phyloP scores from a whole-genome alignment of 2,888 invertebrate genomes.

The Tipula vernalis region DNA sequence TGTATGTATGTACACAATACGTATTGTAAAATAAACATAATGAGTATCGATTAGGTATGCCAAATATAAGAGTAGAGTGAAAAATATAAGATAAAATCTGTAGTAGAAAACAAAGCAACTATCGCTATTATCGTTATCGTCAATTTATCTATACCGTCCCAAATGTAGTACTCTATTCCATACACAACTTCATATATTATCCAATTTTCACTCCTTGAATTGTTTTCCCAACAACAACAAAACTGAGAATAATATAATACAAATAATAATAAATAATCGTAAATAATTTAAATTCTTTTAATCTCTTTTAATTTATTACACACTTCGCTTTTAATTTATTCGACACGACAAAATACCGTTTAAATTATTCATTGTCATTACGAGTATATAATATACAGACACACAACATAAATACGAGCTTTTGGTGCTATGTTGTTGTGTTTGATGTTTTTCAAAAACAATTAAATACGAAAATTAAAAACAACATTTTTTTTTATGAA shows the following conservation, averaged over 20 bases:
- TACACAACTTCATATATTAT: not conserved
- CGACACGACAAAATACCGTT: conserved; percentile 4
- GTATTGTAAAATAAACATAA: not conserved
- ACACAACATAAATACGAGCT: not conserved
- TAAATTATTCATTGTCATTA: not conserved
- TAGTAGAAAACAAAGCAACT: not conserved
- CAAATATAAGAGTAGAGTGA: not conserved
- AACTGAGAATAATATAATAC: not conserved
- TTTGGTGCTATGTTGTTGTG: not conserved
- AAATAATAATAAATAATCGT: not conserved
- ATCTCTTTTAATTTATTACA: not conserved
- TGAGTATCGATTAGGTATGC: not conserved
- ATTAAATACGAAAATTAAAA: not conserved
- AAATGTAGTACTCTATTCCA: not conserved
- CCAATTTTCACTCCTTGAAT: not conserved
- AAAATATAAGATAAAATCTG: not conserved
- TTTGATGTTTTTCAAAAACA: not conserved
- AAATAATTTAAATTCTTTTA: not conserved
- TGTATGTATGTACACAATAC: no score
- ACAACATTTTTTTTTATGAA: not conserved
- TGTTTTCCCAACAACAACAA: not conserved
- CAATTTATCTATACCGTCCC: not conserved
- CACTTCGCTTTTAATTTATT: not conserved
- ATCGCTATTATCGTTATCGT: not conserved
- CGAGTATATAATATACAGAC: not conserved